These are phyloP conservation scores for Diadegma fenestrale DNA, from an alignment of 2,888 invertebrate species.

Conservation along the genomic window DNA sequence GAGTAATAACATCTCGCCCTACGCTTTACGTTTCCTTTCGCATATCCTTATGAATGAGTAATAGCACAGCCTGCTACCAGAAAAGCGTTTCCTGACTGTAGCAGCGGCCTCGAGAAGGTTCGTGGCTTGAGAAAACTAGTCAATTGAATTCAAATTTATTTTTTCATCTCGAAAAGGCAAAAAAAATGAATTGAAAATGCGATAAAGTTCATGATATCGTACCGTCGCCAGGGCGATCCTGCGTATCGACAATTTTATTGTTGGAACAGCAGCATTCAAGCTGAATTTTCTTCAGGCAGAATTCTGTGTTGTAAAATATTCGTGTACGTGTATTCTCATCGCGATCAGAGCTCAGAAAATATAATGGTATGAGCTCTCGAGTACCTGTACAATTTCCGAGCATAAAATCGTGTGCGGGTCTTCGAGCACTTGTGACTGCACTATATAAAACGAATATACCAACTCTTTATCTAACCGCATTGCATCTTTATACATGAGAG, in stretches of 20 bases:
- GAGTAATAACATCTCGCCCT: conserved; percentile 28
- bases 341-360: conserved; percentile 44
- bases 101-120: background rate
- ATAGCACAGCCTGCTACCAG: background rate
- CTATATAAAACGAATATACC: conserved; percentile 16
- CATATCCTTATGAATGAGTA: conserved; percentile 34
- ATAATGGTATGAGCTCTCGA: conserved; percentile 53
- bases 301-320: conserved; percentile 6
- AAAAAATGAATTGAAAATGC: background rate
- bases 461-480: conserved; percentile 54
- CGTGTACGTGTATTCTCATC: conserved; percentile 29
- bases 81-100: conserved; percentile 15
- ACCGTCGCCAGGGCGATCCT: background rate
- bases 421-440: conserved; percentile 40
- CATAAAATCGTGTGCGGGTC: conserved; percentile 45
- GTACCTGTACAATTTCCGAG: conserved; percentile 50
- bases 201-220: conserved; percentile 4
- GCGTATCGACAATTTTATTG: conserved; percentile 22
- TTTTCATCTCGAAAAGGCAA: background rate
- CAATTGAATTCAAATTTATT: background rate
- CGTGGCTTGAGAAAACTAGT: background rate
- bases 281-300: conserved; percentile 24
- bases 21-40: conserved; percentile 43
- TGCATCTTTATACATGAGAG: conserved; percentile 46
- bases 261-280: conserved; percentile 28